Percentiles rank a stretch among this genome's conserved stretches.
Conservation (phyloP, 2,113 vertebrate species). For the Arenaria interpres region DNA sequence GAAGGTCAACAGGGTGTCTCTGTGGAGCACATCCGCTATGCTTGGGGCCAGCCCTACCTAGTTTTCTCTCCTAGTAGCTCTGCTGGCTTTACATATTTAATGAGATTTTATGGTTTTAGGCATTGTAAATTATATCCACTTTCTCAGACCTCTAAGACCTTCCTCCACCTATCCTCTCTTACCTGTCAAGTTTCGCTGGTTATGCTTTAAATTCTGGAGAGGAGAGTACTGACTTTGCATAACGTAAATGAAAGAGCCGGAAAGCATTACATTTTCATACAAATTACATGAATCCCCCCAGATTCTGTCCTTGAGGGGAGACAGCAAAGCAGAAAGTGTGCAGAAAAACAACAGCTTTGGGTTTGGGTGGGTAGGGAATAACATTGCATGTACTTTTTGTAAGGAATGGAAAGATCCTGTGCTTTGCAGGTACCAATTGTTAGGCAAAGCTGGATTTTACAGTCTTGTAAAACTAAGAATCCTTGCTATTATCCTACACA, state of each 20-base stretch:
- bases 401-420: not conserved
- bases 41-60: slow-evolving; percentile 24
- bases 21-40: not conserved
- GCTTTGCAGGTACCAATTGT: not conserved
- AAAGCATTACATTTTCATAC: slow-evolving; percentile 27
- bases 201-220: slow-evolving; percentile 71
- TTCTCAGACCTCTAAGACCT: slow-evolving; percentile 61
- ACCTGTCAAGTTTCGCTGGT: slow-evolving; percentile 73
- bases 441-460: not conserved
- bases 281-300: slow-evolving; percentile 15
- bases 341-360: not conserved
- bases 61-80: slow-evolving; percentile 9
- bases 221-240: slow-evolving; percentile 63
- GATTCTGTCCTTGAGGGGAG: slow-evolving; percentile 49
- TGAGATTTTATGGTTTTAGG: slow-evolving; percentile 55
- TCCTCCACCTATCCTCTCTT: slow-evolving; percentile 59
- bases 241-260: slow-evolving; percentile 28
- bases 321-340: not conserved
- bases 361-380: not conserved
- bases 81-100: slow-evolving; percentile 59
- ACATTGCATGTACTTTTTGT: fast-evolving
- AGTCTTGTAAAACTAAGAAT: not conserved
- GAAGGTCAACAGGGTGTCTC: slow-evolving; percentile 34
- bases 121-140: slow-evolving; percentile 69
- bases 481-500: not conserved